Base-by-base conservation (phyloP, 1,140 invertebrate species). In the Nebria ingens region DNA sequence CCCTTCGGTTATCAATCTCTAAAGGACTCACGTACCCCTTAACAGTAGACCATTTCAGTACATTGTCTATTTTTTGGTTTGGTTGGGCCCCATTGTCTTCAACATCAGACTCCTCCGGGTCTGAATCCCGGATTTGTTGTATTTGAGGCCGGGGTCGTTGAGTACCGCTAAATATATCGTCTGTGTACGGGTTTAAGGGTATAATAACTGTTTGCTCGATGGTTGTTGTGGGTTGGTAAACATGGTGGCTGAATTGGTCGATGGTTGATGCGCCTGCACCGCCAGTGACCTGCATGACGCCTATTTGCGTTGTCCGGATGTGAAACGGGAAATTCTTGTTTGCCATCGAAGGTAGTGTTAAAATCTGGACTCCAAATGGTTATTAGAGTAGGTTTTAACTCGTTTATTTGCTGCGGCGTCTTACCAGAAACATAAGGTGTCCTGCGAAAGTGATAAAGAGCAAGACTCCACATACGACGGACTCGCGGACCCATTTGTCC, bases 401-500 rank as follows among this genome's bases (percentile, higher is more conserved):
- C 20, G 20, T 15, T 50, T 12, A 52, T 6, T 15, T n/a, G 21
- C n/a, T n/a, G n/a, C n/a, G n/a, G n/a, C n/a, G 19, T 52, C 65
- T 72, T 65, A 78, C 78, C 71, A 94, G 73, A 72, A 95, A 95
- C 66, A 87, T 78, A 3, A 86, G 65, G 65, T 93, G 91, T 23
- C 90, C 91, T 22, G 81, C 69, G 59, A 90, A 81, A 13, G 84
- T 78, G 17, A 93, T 84, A 53, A 83, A 80, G 21, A 87, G 74
- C 13, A 91, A 77, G 2, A 91, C 85, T 12, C 82, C 86, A 59
- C 84, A 86, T 0, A 92, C 87, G 0, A 92, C 82, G 62, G 90
- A 93, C 65, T 94, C 91, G 59, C 93, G 70, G n/a, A 93, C 83
- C 91, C 91, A 95, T 70, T 86, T 84, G 68, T 91, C 87, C 52